Conservation (phyloP, 2,888 invertebrate species). For the Yponomeuta cagnagella region DNA sequence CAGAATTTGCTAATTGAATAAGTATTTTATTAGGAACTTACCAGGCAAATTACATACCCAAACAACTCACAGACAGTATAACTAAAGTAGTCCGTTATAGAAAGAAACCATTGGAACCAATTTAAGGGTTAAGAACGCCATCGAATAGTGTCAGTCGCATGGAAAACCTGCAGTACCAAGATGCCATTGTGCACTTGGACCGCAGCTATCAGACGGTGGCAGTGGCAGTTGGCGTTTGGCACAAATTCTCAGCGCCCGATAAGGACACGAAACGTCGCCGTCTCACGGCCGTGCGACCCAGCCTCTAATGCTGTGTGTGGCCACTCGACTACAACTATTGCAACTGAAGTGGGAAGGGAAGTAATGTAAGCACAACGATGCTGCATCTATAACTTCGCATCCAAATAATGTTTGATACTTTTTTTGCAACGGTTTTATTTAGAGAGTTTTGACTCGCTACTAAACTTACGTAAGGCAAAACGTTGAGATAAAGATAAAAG, state of each 20-base stretch:
- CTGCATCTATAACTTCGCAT: too few relatives aligned
- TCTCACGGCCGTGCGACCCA: slow-evolving; percentile 51
- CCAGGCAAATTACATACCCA: too few relatives aligned
- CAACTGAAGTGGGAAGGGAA: not conserved
- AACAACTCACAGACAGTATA: too few relatives aligned
- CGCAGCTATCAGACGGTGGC: slow-evolving; percentile 25
- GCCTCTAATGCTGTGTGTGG: slow-evolving; percentile 25
- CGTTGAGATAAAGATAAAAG: too few relatives aligned
- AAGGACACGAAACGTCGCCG: slow-evolving; percentile 51
- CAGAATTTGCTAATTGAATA: too few relatives aligned
- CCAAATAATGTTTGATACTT: too few relatives aligned
- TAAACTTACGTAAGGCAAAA: too few relatives aligned
- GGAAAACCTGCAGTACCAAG: not conserved
- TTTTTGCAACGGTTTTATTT: too few relatives aligned
- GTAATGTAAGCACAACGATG: not conserved
- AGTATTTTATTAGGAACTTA: too few relatives aligned
- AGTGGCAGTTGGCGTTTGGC: slow-evolving; percentile 60
- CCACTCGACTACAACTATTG: not conserved
- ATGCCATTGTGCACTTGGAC: slow-evolving; percentile 17
- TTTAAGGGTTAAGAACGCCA: not conserved
- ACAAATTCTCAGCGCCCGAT: slow-evolving; percentile 64
- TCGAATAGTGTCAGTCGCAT: not conserved
- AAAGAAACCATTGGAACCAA: not conserved
- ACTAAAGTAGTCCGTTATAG: not conserved
- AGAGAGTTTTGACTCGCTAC: too few relatives aligned